Evolutionary conservation across 1,140 invertebrate species (phyloP).

Genomic region (Diabrotica undecimpunctata): DNA sequence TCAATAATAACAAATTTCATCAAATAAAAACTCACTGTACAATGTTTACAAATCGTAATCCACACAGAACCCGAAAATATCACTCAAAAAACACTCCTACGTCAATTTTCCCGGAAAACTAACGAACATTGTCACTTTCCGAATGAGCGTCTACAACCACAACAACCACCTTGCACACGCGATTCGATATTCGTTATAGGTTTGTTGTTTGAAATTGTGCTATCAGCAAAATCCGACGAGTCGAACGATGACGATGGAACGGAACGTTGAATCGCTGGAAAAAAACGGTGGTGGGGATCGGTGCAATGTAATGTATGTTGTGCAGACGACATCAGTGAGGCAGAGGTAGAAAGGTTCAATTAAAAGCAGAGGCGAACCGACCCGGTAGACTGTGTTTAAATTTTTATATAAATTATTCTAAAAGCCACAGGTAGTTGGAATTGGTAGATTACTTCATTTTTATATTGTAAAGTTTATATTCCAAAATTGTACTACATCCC

Average conservation of each 20-base stretch:
- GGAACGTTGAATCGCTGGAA: not conserved
- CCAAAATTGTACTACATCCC: too few species aligned
- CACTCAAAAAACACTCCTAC: not conserved
- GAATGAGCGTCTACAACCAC: not conserved
- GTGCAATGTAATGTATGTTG: slow-evolving; percentile 2
- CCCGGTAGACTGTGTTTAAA: too few species aligned
- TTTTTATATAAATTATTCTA: too few species aligned
- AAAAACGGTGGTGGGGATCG: not conserved
- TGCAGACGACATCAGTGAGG: not conserved
- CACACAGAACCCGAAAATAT: not conserved
- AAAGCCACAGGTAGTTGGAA: too few species aligned
- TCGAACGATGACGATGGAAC: not conserved
- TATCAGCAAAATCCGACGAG: not conserved
- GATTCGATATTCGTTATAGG: not conserved
- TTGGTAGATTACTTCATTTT: too few species aligned
- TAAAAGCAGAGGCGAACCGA: not conserved
- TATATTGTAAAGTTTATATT: too few species aligned
- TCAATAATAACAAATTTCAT: not conserved
- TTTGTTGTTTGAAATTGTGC: slow-evolving; percentile 1
- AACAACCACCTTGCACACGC: not conserved
- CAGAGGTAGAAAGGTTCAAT: slow-evolving; percentile 2
- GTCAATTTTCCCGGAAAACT: not conserved
- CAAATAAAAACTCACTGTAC: not conserved
- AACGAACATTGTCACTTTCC: not conserved
- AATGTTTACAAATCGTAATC: not conserved